Evolutionary conservation across 2,888 invertebrate species (phyloP), one percentile per base, ranked within the genome.

Genomic region (Drosophila tripunctata): DNA sequence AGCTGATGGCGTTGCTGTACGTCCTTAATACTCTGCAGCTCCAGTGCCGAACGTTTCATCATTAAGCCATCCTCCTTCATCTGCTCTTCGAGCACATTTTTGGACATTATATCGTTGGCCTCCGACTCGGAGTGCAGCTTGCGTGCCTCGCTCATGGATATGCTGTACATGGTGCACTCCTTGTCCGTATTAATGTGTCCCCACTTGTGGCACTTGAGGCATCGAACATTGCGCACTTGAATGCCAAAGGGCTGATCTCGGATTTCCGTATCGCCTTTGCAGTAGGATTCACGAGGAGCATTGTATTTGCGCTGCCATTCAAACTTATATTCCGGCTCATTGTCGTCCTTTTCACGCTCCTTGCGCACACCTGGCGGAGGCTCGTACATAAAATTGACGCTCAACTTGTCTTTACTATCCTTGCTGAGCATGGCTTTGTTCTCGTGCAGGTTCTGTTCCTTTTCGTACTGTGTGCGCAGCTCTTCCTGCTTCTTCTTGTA

Each of bases 251-350:
- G 99, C 91, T 99, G 99, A 92, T 99, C 99, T 62, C 97, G 93
- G 86, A 99, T 99, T 91, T 98, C 97, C 71, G 98, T 97, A 90
- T 99, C 98, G 14, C 98, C 98, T 91, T 99, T 99, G 87, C 99
- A 98, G 90, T 98, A 99, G 85, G 98, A 98, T 92, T 99, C 99
- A 91, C 99, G 93, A 0, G 99, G 99, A 4, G 99, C 99, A 92
- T 99, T 99, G 88, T 98, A 99, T 91, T 99, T 99, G 41, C 99
- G 93, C 92, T 99, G 99, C 99, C 99, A 99, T 90, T 99, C 99
- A 92, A 99, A 99, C 92, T 99, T 99, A 88, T 97, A 99, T 87
- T 99, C 99, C 0, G 97, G 97, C 89, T 98, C 98, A 89, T 97
- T 96, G 83, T 97, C 96, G 90, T 97, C 97, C 68, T 96, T 95